phyloP scores from a whole-genome alignment of 2,113 vertebrate species.

The Podiceps cristatus region DNA sequence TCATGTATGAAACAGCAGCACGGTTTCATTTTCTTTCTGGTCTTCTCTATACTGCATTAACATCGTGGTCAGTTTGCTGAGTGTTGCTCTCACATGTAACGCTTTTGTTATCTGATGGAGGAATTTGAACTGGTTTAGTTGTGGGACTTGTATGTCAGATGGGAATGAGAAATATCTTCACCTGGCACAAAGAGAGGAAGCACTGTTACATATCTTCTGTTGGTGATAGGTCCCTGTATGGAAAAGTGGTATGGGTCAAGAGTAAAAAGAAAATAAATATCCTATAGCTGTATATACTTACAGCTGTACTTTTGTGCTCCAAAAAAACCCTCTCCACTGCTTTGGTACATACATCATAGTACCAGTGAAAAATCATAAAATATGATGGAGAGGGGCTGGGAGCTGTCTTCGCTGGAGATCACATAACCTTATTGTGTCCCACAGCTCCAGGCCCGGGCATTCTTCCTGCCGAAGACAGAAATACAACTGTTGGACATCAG shows the following conservation, averaged over 20 bases:
- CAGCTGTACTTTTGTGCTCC: background rate
- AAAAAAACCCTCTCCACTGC: background rate
- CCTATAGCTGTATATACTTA: background rate
- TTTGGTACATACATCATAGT: background rate
- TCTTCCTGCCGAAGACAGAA: slow-evolving; percentile 19
- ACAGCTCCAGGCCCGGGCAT: fast-evolving
- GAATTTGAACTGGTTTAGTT: background rate
- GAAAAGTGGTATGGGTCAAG: background rate
- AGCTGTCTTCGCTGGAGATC: background rate
- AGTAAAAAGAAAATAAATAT: background rate
- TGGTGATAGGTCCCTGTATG: background rate
- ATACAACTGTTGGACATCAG: background rate
- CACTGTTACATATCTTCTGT: background rate
- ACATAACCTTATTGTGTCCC: background rate
- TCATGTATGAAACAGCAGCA: background rate
- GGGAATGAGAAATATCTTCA: background rate
- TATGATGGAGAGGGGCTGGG: background rate
- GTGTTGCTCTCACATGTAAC: background rate
- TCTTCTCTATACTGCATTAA: background rate
- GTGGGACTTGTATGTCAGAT: background rate
- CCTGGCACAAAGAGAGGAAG: slow-evolving; percentile 33
- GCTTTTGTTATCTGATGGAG: background rate
- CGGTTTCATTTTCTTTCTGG: background rate
- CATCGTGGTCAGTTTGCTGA: background rate
- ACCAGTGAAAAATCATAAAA: background rate